phyloP scores from a whole-genome alignment of 2,113 vertebrate genomes.

The Eidolon helvum region DNA sequence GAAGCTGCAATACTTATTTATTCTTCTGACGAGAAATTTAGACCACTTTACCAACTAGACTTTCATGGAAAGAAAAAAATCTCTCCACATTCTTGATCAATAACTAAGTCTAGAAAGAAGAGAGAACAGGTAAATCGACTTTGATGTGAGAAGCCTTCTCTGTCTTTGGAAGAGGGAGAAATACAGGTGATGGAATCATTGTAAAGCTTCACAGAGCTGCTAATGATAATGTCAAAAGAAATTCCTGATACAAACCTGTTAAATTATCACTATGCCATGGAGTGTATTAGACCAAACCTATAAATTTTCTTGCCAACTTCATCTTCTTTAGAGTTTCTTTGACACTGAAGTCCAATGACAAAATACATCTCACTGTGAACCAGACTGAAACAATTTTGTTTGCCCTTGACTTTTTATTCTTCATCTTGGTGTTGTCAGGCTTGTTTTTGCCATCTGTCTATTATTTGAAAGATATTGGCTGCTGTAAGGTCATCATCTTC shows the following conservation, averaged over 20 bases:
- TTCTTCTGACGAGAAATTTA: background rate
- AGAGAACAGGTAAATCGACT: background rate
- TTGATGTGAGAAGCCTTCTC: background rate
- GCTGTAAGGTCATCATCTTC: slow-evolving; percentile 45
- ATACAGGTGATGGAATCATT: background rate
- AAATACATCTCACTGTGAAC: slow-evolving; percentile 10
- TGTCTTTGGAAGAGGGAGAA: background rate
- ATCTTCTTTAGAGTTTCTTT: background rate
- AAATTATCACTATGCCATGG: background rate
- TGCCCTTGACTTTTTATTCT: background rate
- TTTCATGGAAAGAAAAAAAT: background rate
- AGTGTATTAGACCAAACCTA: background rate
- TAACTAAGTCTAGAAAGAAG: background rate
- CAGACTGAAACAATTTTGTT: slow-evolving; percentile 41
- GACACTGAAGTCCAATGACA: slow-evolving; percentile 11
- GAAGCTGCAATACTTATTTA: background rate
- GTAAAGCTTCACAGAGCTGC: background rate
- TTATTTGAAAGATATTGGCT: slow-evolving; percentile 32
- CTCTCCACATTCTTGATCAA: background rate
- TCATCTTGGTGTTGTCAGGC: slow-evolving; percentile 22
- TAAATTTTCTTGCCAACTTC: slow-evolving; percentile 48
- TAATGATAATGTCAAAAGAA: background rate
- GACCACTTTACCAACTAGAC: background rate
- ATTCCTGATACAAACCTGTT: background rate
- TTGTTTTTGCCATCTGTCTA: slow-evolving; percentile 47